Percentiles rank a stretch among this genome's conserved stretches.
phyloP scores from a whole-genome alignment of 2,113 vertebrate genomes.

The Mesembrinibis cayennensis region DNA sequence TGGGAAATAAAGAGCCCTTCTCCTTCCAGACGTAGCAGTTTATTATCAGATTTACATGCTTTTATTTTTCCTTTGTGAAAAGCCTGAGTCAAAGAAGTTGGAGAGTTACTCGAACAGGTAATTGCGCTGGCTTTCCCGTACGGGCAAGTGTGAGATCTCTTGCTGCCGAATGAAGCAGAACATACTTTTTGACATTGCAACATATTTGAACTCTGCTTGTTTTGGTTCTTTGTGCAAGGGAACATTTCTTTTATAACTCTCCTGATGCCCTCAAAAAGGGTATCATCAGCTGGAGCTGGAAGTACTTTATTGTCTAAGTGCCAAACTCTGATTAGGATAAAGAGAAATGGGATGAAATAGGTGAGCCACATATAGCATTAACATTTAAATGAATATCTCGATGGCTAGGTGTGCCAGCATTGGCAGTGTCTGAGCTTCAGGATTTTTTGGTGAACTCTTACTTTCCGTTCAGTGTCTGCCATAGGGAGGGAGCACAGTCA shows the following conservation, averaged over 20 bases:
- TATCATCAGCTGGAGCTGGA: neutral
- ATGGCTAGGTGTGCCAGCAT: neutral
- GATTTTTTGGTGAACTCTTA: neutral
- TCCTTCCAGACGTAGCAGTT: neutral
- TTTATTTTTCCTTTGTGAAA: neutral
- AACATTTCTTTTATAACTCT: neutral
- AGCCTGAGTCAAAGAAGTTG: neutral
- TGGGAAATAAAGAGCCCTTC: neutral
- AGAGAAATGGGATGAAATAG: neutral
- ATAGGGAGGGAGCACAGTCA: neutral
- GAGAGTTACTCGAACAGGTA: neutral
- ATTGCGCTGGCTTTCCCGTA: neutral
- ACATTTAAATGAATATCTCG: neutral
- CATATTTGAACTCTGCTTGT: neutral
- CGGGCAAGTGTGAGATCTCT: neutral
- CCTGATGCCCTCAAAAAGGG: neutral
- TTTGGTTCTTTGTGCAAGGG: neutral
- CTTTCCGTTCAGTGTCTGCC: neutral
- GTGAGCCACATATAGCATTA: neutral
- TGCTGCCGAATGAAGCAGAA: neutral
- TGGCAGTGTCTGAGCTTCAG: neutral
- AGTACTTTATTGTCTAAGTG: neutral
- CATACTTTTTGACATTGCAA: neutral
- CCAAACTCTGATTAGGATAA: neutral
- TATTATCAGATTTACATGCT: neutral